Base-by-base conservation (phyloP, 2,797 vertebrate species). In the Sebastiscus albofasciatus region DNA sequence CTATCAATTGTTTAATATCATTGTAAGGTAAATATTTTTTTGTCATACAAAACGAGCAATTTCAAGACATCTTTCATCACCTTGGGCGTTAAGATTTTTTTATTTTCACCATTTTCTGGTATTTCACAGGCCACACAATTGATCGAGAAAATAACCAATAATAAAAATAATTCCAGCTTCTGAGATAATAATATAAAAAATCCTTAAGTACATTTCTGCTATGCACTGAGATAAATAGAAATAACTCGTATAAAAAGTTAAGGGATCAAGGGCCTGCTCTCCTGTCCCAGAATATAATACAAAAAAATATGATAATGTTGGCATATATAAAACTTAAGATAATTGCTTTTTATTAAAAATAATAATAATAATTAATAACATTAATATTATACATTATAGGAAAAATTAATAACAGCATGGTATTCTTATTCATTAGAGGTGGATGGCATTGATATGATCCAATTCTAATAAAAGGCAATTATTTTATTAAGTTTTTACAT, bases 231-330 rank as follows among this genome's bases (percentile, higher is more conserved):
- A 34, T 39, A 20, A 49, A 0, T 20, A 29, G 8, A 34, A 8
- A 14, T 11, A 34, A 18, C 0, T 46, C 0, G 0, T 16, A n/a
- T 7, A 42, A 42, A 36, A 36, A 39, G 22, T 65, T 34, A 73
- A 49, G 16, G 18, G 16, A 49, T 49, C 46, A 49, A 18, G 18
- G 18, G 46, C 46, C 18, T 20, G 46, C 16, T 49, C 46, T 49
- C 46, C 46, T 49, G 7, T 49, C 46, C 46, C 18, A 49, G 7
- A 49, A 20, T 20, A 49, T 49, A 42, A 42, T 42, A 42, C 39
- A 42, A 16, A 16, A 42, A 46, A 22, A 22, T 46, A 29, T 27
- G 13, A 55, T 3, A 42, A 42, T 18, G 18, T 8, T 49, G 16
- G 18, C 18, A 49, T 49, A 49, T 49, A 49, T 0, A 49, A 49